phyloP scores from a whole-genome alignment of 2,888 invertebrate genomes.

The Volucella inanis region DNA sequence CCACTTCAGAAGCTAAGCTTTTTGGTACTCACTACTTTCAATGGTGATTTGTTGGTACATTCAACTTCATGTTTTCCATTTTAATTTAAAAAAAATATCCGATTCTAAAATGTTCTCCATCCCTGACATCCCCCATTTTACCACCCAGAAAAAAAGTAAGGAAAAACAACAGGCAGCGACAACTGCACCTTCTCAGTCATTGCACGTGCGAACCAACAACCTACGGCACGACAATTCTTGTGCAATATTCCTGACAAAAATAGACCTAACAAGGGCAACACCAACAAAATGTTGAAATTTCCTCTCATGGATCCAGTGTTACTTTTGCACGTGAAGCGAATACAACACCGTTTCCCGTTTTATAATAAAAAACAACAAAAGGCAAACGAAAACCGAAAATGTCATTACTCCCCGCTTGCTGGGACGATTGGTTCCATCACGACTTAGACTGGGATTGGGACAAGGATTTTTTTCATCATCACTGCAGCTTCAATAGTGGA shows the following conservation, averaged over 20 bases:
- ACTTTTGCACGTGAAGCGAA: slow-evolving; percentile 40
- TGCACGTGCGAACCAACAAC: slow-evolving; percentile 22
- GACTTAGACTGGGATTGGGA: slow-evolving; percentile 53
- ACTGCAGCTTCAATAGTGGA: slow-evolving; percentile 29
- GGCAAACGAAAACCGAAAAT: slow-evolving; percentile 14
- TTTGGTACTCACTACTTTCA: too few species aligned
- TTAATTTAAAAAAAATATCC: too few species aligned
- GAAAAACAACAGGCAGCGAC: slow-evolving; percentile 1
- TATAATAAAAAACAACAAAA: background rate
- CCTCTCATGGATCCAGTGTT: slow-evolving; percentile 27
- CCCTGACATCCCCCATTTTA: slow-evolving; percentile 18
- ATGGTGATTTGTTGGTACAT: too few species aligned
- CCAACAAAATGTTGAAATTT: slow-evolving; percentile 28
- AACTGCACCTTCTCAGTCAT: slow-evolving; percentile 20
- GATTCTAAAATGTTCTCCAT: slow-evolving; percentile 18
- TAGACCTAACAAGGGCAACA: slow-evolving; percentile 10
- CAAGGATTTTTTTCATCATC: slow-evolving; percentile 24
- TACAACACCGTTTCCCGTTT: slow-evolving; percentile 35
- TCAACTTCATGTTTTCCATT: too few species aligned
- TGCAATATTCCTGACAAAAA: slow-evolving; percentile 43
- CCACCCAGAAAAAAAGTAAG: background rate
- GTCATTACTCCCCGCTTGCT: slow-evolving; percentile 42
- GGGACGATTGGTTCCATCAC: slow-evolving; percentile 61
- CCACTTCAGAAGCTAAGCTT: too few species aligned
- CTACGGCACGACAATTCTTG: slow-evolving; percentile 47